Evolutionary conservation across 2,888 invertebrate genomes (phyloP).

Genomic region (Bimastos eiseni): DNA sequence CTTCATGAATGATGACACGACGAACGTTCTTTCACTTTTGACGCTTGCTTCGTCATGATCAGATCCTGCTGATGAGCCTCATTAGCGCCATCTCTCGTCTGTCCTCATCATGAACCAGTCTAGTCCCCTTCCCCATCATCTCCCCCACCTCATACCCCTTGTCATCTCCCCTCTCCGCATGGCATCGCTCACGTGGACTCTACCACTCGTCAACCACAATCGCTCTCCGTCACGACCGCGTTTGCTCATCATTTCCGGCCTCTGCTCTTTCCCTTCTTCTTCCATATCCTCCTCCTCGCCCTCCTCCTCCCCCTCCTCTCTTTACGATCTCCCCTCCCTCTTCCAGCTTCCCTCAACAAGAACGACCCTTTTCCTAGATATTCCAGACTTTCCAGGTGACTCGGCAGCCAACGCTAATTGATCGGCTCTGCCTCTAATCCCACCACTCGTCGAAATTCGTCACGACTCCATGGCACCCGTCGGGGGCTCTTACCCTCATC

Average conservation of each 20-base stretch:
- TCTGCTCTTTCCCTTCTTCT: neutral
- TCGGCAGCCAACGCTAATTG: neutral
- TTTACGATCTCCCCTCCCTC: neutral
- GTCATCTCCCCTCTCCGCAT: neutral
- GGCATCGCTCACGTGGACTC: no score
- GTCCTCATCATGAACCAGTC: neutral
- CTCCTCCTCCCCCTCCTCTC: neutral
- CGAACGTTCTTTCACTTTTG: conserved; percentile 14
- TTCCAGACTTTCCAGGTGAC: neutral
- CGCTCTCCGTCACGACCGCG: conserved; percentile 21
- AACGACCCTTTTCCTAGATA: neutral
- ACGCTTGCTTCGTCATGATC: neutral
- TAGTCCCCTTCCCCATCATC: neutral
- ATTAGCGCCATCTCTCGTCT: conserved; percentile 16
- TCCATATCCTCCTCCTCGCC: neutral
- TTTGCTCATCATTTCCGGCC: conserved; percentile 8
- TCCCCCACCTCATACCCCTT: neutral
- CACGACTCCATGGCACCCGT: conserved; percentile 2
- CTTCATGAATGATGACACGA: neutral
- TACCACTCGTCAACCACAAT: neutral
- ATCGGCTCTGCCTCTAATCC: neutral
- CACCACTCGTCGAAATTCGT: neutral
- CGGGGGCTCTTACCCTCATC: neutral
- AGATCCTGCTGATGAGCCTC: conserved; percentile 14
- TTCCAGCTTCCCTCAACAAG: neutral